These are phyloP conservation scores for Artemisiospiza belli DNA, from an alignment of 2,113 vertebrate genomes.

Conservation along the genomic window DNA sequence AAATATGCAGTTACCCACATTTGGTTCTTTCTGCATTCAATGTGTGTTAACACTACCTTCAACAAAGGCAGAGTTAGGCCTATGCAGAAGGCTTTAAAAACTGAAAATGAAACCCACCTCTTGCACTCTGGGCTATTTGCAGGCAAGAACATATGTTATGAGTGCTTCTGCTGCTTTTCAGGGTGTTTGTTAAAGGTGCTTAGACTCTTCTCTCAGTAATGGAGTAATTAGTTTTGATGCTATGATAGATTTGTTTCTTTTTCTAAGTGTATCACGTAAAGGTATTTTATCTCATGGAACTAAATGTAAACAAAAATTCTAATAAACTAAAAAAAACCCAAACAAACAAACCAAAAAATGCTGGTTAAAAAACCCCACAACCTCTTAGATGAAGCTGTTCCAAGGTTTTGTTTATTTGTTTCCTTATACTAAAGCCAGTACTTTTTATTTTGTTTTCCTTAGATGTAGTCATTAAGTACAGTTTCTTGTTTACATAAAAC, in stretches of 20 bases:
- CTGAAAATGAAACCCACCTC: neutral
- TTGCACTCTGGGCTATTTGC: constrained; percentile 35
- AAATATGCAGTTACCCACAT: constrained; percentile 35
- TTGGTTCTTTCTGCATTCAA: neutral
- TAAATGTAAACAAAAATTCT: neutral
- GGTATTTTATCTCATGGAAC: constrained; percentile 16
- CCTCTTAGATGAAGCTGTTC: constrained; percentile 25
- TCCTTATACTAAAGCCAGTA: neutral
- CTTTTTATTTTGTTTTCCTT: constrained; percentile 35
- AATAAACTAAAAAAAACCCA: neutral
- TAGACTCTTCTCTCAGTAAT: neutral
- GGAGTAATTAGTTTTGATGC: neutral
- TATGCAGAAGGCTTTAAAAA: constrained; percentile 17
- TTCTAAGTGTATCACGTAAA: neutral
- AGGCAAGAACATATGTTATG: constrained; percentile 31
- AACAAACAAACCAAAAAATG: neutral
- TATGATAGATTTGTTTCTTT: constrained; percentile 10
- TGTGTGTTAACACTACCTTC: constrained; percentile 48
- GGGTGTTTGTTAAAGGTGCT: neutral
- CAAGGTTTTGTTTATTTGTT: constrained; percentile 40
- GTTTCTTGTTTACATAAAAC: constrained; percentile 63
- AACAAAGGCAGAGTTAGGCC: constrained; percentile 28
- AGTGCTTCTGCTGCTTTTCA: neutral
- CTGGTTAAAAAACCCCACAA: neutral
- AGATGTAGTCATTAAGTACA: constrained; percentile 37